These are phyloP conservation scores for Glyphotaelius pellucidus DNA, from an alignment of 2,888 invertebrate genomes.

Conservation along the genomic window DNA sequence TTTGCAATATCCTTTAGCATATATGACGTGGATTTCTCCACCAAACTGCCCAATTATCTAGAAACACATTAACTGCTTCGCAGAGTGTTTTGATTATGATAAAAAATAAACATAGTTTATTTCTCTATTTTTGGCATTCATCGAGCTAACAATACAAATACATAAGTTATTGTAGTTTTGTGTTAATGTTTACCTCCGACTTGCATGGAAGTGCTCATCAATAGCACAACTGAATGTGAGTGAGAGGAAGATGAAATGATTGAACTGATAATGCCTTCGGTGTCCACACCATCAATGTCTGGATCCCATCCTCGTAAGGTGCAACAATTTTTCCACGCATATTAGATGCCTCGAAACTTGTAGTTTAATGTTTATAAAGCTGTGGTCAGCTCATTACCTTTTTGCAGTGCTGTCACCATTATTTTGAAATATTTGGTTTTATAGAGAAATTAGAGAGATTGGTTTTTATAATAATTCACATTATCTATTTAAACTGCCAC, in stretches of 20 bases:
- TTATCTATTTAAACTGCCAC: too few species aligned
- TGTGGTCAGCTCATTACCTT: too few species aligned
- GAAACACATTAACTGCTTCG: not conserved
- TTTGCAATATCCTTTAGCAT: not conserved
- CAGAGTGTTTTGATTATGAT: not conserved
- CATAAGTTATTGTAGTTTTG: not conserved
- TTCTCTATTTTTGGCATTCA: not conserved
- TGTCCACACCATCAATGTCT: constrained; percentile 84
- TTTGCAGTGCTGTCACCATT: too few species aligned
- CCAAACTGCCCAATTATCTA: too few species aligned
- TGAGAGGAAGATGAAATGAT: constrained; percentile 82
- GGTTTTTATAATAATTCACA: too few species aligned
- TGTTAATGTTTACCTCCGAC: constrained; percentile 76
- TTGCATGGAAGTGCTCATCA: constrained; percentile 83
- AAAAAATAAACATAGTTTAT: not conserved
- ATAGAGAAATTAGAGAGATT: too few species aligned
- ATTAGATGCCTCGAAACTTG: too few species aligned
- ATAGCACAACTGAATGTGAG: constrained; percentile 85
- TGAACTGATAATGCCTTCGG: constrained; percentile 84
- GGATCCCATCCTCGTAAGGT: constrained; percentile 87
- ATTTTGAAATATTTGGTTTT: not conserved
- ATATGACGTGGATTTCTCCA: not conserved
- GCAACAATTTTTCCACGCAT: constrained; percentile 72
- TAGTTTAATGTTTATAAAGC: too few species aligned
- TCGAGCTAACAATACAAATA: not conserved